These are phyloP conservation scores for Drosophila longiperda DNA, from an alignment of 2,888 invertebrate species.

Conservation along the genomic window DNA sequence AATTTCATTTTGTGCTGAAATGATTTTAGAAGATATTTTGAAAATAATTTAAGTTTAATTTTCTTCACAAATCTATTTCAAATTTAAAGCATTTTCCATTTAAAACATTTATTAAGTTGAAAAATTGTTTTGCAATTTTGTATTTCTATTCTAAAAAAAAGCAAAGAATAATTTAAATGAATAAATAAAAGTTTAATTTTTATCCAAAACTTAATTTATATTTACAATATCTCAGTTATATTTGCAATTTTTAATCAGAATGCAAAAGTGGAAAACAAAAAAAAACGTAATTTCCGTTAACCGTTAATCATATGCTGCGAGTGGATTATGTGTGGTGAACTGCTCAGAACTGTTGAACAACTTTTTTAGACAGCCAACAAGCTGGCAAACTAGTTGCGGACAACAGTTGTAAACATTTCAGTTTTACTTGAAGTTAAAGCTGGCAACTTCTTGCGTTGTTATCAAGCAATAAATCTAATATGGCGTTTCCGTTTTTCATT, in stretches of 20 bases:
- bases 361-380: background rate
- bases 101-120: background rate
- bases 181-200: background rate
- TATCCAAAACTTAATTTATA: background rate
- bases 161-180: background rate
- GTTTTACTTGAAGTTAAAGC: background rate
- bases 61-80: background rate
- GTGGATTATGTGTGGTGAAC: background rate
- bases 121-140: background rate
- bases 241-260: background rate
- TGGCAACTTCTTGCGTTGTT: slow-evolving; percentile 29
- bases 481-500: slow-evolving; percentile 77
- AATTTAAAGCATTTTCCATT: background rate
- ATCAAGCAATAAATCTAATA: slow-evolving; percentile 72
- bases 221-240: background rate
- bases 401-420: background rate
- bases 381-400: background rate
- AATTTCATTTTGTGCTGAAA: background rate
- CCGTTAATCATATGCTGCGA: background rate
- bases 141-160: background rate
- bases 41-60: background rate
- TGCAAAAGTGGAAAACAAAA: background rate
- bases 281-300: background rate
- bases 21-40: background rate
- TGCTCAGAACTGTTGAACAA: background rate